Evolutionary conservation across 1,140 invertebrate species (phyloP).

Genomic region (Calosoma granatense): DNA sequence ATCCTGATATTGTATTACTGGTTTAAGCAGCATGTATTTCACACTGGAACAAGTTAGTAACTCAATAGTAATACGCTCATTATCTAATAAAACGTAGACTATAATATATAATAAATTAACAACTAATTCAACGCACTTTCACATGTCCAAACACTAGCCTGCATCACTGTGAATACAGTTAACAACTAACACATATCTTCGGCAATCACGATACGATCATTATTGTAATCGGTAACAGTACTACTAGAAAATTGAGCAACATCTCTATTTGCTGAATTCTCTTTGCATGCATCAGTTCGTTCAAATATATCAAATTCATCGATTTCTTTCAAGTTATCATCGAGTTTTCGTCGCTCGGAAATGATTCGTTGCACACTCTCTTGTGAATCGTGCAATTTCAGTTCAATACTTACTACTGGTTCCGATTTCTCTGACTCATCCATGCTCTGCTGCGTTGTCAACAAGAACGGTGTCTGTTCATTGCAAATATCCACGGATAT

Average conservation of each 20-base stretch:
- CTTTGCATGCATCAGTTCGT: neutral
- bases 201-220: constrained; percentile 3
- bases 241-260: neutral
- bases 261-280: neutral
- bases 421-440: constrained; percentile 11
- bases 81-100: too few species aligned
- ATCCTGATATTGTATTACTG: too few species aligned
- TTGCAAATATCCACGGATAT: constrained; percentile 25
- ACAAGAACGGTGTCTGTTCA: constrained; percentile 30
- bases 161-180: too few species aligned
- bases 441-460: constrained; percentile 5
- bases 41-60: too few species aligned
- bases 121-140: too few species aligned
- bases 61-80: too few species aligned
- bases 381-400: constrained; percentile 29
- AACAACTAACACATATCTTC: constrained; percentile 9
- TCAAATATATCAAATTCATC: constrained; percentile 31
- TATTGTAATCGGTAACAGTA: constrained; percentile 11
- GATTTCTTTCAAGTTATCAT: constrained; percentile 29
- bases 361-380: constrained; percentile 32
- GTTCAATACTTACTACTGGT: constrained; percentile 13
- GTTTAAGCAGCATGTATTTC: too few species aligned
- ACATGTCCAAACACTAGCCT: too few species aligned
- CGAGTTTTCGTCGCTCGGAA: constrained; percentile 28
- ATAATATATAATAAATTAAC: too few species aligned